phyloP scores from a whole-genome alignment of 2,888 invertebrate genomes.

The Digitonthophagus gazella region DNA sequence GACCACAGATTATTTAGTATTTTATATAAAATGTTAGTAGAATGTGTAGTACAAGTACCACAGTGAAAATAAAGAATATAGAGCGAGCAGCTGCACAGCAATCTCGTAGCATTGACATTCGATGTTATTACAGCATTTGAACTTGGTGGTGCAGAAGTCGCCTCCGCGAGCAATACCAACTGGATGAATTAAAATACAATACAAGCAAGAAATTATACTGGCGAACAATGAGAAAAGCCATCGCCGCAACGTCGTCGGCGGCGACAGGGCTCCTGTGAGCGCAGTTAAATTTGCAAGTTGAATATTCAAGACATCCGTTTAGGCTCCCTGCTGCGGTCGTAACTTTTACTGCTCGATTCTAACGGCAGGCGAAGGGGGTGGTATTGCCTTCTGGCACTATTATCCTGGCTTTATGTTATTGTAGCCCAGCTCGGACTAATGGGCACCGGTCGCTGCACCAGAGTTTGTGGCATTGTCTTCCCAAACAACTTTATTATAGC shows the following conservation, averaged over 20 bases:
- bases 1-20: no score
- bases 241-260: neutral
- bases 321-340: neutral
- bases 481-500: neutral
- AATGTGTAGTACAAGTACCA: no score
- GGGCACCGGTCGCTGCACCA: neutral
- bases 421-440: neutral
- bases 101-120: neutral
- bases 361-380: neutral
- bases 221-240: slow-evolving; percentile 22
- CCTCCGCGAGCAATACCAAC: neutral
- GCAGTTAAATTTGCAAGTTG: slow-evolving; percentile 28
- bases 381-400: neutral
- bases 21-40: no score
- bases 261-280: slow-evolving; percentile 14
- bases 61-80: neutral
- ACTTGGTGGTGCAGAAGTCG: neutral
- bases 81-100: neutral
- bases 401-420: neutral
- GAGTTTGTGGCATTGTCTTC: neutral
- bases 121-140: neutral
- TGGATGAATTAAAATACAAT: slow-evolving; percentile 25
- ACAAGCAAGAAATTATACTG: slow-evolving; percentile 27
- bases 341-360: neutral
- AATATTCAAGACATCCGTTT: neutral